phyloP scores from a whole-genome alignment of 2,113 vertebrate genomes.

The Pipa parva region DNA sequence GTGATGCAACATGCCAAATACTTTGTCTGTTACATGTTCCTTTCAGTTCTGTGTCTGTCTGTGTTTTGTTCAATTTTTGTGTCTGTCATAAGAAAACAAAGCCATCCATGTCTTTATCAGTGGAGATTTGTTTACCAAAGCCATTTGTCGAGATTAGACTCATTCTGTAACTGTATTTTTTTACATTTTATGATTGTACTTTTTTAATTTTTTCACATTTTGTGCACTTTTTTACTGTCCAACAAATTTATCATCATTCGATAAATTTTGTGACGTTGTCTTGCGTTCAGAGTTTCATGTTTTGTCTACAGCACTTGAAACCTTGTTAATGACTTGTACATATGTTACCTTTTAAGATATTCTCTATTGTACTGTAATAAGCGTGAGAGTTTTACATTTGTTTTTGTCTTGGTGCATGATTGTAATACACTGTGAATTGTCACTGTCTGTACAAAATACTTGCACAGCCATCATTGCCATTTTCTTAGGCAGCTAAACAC shows the following conservation, averaged over 20 bases:
- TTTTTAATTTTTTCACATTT: conserved; percentile 56
- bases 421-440: conserved; percentile 59
- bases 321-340: conserved; percentile 64
- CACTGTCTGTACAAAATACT: conserved; percentile 56
- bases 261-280: conserved; percentile 67
- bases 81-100: conserved; percentile 52
- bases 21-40: conserved; percentile 65
- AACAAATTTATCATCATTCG: conserved; percentile 70
- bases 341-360: conserved; percentile 52
- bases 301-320: conserved; percentile 56
- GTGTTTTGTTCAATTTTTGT: conserved; percentile 47
- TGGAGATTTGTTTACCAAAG: conserved; percentile 57
- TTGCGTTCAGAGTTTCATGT: conserved; percentile 66
- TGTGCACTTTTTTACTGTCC: conserved; percentile 68
- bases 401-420: conserved; percentile 64
- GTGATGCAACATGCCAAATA: conserved; percentile 70
- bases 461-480: conserved; percentile 45
- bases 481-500: conserved; percentile 51
- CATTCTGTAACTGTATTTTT: conserved; percentile 67
- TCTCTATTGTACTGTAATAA: conserved; percentile 56
- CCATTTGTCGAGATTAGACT: conserved; percentile 62
- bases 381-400: conserved; percentile 54
- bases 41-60: conserved; percentile 56
- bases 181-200: conserved; percentile 55
- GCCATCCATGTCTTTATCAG: conserved; percentile 43